These are phyloP conservation scores for Alentia gelatinosa DNA, from an alignment of 2,888 invertebrate species.

Conservation along the genomic window DNA sequence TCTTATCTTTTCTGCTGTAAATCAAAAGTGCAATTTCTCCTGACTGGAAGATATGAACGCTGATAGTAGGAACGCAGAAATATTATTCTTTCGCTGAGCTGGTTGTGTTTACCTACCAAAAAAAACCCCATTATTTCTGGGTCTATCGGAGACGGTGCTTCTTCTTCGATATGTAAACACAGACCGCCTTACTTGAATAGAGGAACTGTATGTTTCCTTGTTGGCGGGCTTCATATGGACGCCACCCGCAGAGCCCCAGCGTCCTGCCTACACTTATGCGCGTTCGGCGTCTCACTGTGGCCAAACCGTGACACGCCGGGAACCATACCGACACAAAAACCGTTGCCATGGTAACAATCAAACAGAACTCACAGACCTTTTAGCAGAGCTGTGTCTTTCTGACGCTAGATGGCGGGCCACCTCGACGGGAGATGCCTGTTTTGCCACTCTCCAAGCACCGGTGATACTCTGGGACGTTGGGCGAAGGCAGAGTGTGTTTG, in stretches of 20 bases:
- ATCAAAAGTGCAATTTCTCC: too few species aligned
- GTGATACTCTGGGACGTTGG: neutral
- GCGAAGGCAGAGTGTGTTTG: neutral
- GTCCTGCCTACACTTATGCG: neutral
- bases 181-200: too few species aligned
- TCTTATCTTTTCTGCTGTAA: too few species aligned
- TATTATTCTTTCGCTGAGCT: too few species aligned
- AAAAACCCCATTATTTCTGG: too few species aligned
- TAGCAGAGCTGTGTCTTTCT: neutral
- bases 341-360: neutral
- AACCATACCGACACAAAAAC: slow-evolving; percentile 11
- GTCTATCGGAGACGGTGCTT: too few species aligned
- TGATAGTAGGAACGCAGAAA: too few species aligned
- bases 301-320: neutral
- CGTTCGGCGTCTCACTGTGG: neutral
- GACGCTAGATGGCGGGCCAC: neutral
- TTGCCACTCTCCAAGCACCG: neutral
- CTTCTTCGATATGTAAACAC: too few species aligned
- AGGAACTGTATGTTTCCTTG: neutral
- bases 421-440: neutral
- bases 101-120: too few species aligned
- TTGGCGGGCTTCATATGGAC: neutral
- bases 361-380: neutral
- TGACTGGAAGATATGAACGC: too few species aligned
- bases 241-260: neutral